Conservation (phyloP, 2,888 invertebrate genomes). For the Hypsopygia costalis region DNA sequence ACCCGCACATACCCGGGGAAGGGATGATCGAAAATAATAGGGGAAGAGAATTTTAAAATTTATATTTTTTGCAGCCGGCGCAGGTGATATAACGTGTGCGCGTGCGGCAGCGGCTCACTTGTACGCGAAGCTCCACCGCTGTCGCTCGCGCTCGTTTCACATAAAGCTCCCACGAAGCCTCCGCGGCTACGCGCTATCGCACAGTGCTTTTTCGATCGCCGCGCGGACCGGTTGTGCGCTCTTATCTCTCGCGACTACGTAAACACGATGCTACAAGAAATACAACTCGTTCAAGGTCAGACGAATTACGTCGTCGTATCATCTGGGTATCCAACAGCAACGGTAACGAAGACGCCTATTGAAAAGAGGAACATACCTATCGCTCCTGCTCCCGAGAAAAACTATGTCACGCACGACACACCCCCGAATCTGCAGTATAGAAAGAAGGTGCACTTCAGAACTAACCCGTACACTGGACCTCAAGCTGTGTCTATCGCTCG, state of each 20-base stretch:
- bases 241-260: constrained; percentile 38
- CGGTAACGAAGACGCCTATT: constrained; percentile 68
- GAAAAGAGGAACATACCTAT: constrained; percentile 78
- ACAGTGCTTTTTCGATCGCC: constrained; percentile 59
- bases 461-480: constrained; percentile 82
- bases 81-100: constrained; percentile 79
- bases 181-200: constrained; percentile 37
- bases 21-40: constrained; percentile 81
- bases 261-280: constrained; percentile 75
- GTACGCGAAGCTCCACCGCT: constrained; percentile 67
- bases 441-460: constrained; percentile 86
- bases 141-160: constrained; percentile 49
- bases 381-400: constrained; percentile 81
- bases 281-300: constrained; percentile 78
- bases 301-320: constrained; percentile 83
- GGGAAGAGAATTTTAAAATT: constrained; percentile 80
- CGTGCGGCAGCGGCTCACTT: constrained; percentile 76
- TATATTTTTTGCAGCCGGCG: constrained; percentile 80
- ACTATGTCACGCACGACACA: constrained; percentile 73
- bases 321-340: constrained; percentile 68
- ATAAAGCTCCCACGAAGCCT: constrained; percentile 51
- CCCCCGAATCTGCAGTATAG: constrained; percentile 83
- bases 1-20: constrained; percentile 75
- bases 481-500: constrained; percentile 93
- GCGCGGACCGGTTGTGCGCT: constrained; percentile 57